Evolutionary conservation across 2,888 invertebrate genomes (phyloP), one percentile per base, ranked within the genome.

Genomic region (Synergus itoensis): DNA sequence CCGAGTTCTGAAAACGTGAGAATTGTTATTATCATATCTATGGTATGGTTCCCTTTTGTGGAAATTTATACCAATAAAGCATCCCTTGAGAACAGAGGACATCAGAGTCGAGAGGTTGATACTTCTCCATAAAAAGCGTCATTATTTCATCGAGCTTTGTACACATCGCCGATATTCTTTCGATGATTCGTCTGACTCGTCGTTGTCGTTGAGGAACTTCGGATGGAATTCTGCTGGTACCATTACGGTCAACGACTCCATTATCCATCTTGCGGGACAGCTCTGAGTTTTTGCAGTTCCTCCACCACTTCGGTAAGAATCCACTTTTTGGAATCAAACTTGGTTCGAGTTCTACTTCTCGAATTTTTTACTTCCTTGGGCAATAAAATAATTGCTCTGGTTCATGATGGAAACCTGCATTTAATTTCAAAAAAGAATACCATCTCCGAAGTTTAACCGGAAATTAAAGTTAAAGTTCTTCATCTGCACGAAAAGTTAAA

Each of bases 211-310:
- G 53, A 73, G 73, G 73, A 73, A 73, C 73, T 73, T 73, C 73
- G 53, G 73, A 73, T 73, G 73, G 73, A 73, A 73, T 73, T 73
- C 73, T 73, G 73, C 73, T 73, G 73, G 73, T 73, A 73, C 73
- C 73, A 73, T 73, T 73, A 73, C 73, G 73, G 73, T 73, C 73
- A 73, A 73, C 73, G 73, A 73, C 73, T 73, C 73, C 73, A 73
- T 73, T 62, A 62, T 62, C 62, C 62, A 62, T 62, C 62, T 73
- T 73, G 73, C 73, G 73, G 53, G 73, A 73, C 73, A 73, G 73
- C 73, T 36, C 48, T 40, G 73, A 36, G 53, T 73, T 73, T 73
- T 73, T 73, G 73, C 53, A 65, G 43, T 41, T 41, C 65, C 65
- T 43, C 65, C 65, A 65, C 65, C 65, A 18, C 18, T 65, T 65